phyloP scores from a whole-genome alignment of 1,140 invertebrate genomes.

The Cydia fagiglandana region DNA sequence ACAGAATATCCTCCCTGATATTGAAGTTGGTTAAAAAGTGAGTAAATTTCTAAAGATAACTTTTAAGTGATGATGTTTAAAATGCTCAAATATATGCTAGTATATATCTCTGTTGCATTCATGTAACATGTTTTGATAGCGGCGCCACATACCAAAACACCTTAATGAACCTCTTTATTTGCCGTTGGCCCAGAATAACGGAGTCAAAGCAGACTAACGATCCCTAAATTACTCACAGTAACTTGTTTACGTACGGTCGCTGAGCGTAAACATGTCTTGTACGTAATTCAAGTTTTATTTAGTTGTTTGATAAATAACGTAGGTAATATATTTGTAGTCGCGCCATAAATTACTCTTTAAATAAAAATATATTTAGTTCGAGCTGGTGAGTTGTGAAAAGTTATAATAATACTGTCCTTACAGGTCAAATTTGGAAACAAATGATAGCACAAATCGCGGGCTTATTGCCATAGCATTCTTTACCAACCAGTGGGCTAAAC shows the following conservation, averaged over 20 bases:
- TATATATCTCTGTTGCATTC: not conserved
- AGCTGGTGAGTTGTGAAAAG: no score
- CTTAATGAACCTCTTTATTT: conserved; percentile 49
- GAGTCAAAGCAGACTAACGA: conserved; percentile 47
- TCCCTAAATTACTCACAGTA: conserved; percentile 36
- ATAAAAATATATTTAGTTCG: no score
- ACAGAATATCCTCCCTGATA: no score
- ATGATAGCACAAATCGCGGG: no score
- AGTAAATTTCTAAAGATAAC: no score
- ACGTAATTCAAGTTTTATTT: not conserved
- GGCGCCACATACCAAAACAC: conserved; percentile 24
- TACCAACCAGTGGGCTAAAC: no score
- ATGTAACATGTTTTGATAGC: not conserved
- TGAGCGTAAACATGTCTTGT: not conserved
- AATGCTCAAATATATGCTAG: not conserved
- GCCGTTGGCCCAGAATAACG: conserved; percentile 43
- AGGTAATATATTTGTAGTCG: not conserved
- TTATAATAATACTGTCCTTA: no score
- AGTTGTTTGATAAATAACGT: not conserved
- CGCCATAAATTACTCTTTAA: no score
- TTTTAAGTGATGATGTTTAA: not conserved
- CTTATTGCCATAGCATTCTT: no score
- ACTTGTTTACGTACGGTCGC: conserved; percentile 26
- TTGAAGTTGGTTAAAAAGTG: no score
- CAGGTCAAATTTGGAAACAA: no score